A percentile compares a stretch with the other conserved stretches of the same genome.
phyloP scores from a whole-genome alignment of 2,797 vertebrate genomes.

The Margarornis squamiger region DNA sequence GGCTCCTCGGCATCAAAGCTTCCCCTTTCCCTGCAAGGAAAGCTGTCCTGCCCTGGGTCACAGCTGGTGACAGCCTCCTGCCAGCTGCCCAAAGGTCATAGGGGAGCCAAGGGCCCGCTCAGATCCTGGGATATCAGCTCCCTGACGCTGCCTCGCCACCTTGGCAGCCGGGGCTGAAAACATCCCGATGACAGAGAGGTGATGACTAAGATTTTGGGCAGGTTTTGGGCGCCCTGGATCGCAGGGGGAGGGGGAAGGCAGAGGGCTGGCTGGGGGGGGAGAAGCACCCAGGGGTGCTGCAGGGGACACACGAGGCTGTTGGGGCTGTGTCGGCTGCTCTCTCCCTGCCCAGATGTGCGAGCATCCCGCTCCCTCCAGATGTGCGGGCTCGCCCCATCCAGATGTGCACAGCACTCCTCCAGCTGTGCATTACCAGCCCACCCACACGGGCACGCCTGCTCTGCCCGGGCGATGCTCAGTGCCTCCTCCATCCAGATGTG shows the following conservation, averaged over 20 bases:
- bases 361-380: not conserved
- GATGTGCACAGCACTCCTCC: not conserved
- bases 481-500: not conserved
- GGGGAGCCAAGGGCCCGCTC: not conserved
- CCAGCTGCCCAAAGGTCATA: not conserved
- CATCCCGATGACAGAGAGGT: rapidly evolving
- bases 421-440: not conserved
- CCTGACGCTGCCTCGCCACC: rapidly evolving
- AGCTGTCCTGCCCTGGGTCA: not conserved
- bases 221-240: not conserved
- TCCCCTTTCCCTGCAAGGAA: not conserved
- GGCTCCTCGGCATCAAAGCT: not conserved
- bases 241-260: rapidly evolving
- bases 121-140: rapidly evolving
- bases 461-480: rapidly evolving
- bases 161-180: not conserved
- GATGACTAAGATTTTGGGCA: not conserved
- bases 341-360: not conserved
- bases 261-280: rapidly evolving
- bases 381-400: not conserved
- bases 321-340: not conserved
- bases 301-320: rapidly evolving
- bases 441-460: not conserved
- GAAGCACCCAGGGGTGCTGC: rapidly evolving
- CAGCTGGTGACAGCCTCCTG: not conserved